These are phyloP conservation scores for Bombycilla garrulus DNA, from an alignment of 2,113 vertebrate genomes.

Conservation along the genomic window DNA sequence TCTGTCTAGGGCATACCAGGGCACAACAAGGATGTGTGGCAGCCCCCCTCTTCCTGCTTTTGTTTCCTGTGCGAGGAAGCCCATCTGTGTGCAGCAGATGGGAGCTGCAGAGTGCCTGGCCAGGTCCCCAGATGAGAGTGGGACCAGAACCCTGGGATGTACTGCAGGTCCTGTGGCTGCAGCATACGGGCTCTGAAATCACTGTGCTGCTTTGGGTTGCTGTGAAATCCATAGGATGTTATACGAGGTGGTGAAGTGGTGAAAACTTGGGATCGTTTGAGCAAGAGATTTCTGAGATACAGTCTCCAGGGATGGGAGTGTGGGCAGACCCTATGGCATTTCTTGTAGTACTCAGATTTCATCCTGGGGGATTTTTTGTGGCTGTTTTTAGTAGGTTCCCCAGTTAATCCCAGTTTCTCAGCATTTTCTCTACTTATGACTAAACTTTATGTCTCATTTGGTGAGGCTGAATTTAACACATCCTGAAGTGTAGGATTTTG, in stretches of 20 bases:
- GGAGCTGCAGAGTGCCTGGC: slow-evolving; percentile 37
- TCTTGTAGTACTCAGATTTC: neutral
- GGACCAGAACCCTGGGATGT: neutral
- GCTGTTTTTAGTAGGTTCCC: neutral
- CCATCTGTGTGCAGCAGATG: slow-evolving; percentile 60
- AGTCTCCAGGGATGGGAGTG: neutral
- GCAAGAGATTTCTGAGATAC: neutral
- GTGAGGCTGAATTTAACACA: neutral
- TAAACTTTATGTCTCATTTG: neutral
- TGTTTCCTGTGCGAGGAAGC: slow-evolving; percentile 36
- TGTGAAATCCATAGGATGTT: neutral
- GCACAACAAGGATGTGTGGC: neutral
- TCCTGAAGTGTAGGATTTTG: neutral
- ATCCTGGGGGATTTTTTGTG: rapidly evolving
- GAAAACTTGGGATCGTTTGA: neutral
- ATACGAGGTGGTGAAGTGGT: neutral
- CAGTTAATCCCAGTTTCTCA: neutral
- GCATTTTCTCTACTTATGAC: neutral
- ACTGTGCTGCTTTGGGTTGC: neutral
- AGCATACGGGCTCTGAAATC: neutral
- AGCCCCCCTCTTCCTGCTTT: slow-evolving; percentile 1
- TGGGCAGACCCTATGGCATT: neutral
- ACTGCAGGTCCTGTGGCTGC: neutral
- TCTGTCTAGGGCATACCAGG: slow-evolving; percentile 34
- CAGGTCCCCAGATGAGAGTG: slow-evolving; percentile 22